These are phyloP conservation scores for Phthorimaea operculella DNA, from an alignment of 1,140 invertebrate genomes.

Conservation along the genomic window DNA sequence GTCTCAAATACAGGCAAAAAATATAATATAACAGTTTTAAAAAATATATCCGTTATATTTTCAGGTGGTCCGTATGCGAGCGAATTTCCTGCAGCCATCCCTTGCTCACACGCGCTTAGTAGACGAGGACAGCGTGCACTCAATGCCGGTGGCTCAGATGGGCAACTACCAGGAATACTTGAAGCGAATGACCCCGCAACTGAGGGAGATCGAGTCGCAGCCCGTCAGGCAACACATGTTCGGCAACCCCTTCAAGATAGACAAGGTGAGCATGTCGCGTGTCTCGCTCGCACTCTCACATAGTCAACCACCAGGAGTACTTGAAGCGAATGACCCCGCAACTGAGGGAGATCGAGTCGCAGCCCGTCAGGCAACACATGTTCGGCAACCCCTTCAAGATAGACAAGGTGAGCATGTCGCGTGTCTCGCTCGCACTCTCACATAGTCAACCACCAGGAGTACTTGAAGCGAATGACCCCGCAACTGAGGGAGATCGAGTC, in stretches of 20 bases:
- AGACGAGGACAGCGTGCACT: constrained; percentile 93
- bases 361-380: constrained; percentile 97
- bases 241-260: constrained; percentile 99
- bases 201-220: constrained; percentile 94
- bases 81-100: constrained; percentile 90
- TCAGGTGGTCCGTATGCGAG: constrained; percentile 89
- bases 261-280: constrained; percentile 70
- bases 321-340: constrained; percentile 93
- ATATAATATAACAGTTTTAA: no score
- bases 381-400: constrained; percentile 99
- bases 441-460: constrained; percentile 99
- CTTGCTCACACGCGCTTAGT: constrained; percentile 78
- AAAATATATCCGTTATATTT: constrained; percentile 8
- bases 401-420: constrained; percentile 73
- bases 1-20: no score
- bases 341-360: constrained; percentile 93
- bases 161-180: constrained; percentile 99
- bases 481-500: constrained; percentile 95
- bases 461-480: constrained; percentile 92
- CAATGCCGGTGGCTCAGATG: constrained; percentile 97
- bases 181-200: constrained; percentile 90
- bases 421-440: constrained; percentile 69
- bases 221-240: constrained; percentile 99
- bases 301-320: constrained; percentile 99
- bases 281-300: constrained; percentile 73